Evolutionary conservation across 2,888 invertebrate genomes (phyloP), one percentile per base, ranked within the genome.

Genomic region (Platerodrilus igneus): DNA sequence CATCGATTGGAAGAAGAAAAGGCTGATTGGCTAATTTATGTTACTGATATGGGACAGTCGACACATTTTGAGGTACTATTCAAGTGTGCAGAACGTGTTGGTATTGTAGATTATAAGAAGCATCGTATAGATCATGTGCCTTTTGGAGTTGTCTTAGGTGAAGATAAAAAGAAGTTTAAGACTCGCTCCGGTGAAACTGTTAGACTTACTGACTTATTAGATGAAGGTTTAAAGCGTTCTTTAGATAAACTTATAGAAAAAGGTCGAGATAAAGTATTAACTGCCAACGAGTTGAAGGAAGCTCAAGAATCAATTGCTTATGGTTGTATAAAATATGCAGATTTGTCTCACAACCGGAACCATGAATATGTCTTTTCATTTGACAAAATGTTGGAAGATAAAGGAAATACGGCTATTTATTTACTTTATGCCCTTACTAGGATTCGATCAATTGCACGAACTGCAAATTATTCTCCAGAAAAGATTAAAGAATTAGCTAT

Each of bases 81-180:
- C 58, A 83, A 79, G 19, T 91, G 89, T 58, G 93, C 89, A 0
- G 75, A 79, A 52, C 75, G 81, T 41, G 81, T 81, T 30, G 90
- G 86, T 2, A 84, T 91, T 60, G 52, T 65, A 14, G 74, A 81
- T 53, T 78, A 80, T 4, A 57, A 64, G 1, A 67, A 69, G 38
- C 78, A 80, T 41, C 78, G 86, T 39, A 71, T 94, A 1, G 93
- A 96, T 66, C 92, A 93, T 70, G 90, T 97, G 8, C 86, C 84
- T 2, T 99, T 99, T 67, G 99, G 99, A 8, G 89, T 97, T 4
- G 99, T 99, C 0, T 72, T 99, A 2, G 99, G 99, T 8, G 97
- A 96, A 68, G 97, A 99, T 70, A 93, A 90, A 60, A 99, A 99
- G 66, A 99, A 97, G 69, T 97, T 99, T 63, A 99, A 99, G 69